Base-by-base conservation (phyloP, 2,888 invertebrate genomes). In the Latrodectus elegans region DNA sequence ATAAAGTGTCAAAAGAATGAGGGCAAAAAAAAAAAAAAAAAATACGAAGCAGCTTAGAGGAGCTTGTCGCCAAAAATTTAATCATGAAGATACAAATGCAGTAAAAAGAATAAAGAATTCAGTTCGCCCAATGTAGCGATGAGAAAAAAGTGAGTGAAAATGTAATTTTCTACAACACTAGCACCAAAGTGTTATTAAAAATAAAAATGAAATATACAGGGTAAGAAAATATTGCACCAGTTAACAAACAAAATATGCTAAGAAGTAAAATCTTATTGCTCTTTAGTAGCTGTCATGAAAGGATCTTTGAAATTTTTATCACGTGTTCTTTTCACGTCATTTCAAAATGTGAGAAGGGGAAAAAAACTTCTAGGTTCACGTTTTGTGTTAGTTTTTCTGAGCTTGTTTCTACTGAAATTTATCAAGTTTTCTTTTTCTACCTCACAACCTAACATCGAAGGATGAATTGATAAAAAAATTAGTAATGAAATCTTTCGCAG, bases 221-320 rank as follows among this genome's bases (percentile, higher is more conserved):
- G 22, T 14, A 81, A n/a, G 60, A 80, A 79, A 81, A 74, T 67
- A 81, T 53, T 65, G 53, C 67, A 65, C 22, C 81, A 60, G 53
- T 80, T 81, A 81, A 81, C 81, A 81, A 81, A 81, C 67, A 81
- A 74, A 51, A 22, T 73, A 15, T 51, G 80, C 26, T 49, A 64
- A 60, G 11, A n/a, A n/a, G 11, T 65, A 11, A n/a, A 49, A 67
- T 81, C 81, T 73, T 73, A 81, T 81, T 81, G 73, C 73, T 81
- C 53, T 67, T 60, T 15, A 14, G 55, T 55, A 38, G 14, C 38
- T 70, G 77, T 67, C 77, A 68, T 15, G 53, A 53, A 67, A 8
- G 38, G 65, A 53, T 67, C 52, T 80, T 72, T 38, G 67, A 67
- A 81, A 73, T 81, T 81, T 79, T 74, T 74, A 53, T 73, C 67